Evolutionary conservation across 2,113 vertebrate genomes (phyloP), one percentile per base, ranked within the genome.

Genomic region (Neoarius graeffei): DNA sequence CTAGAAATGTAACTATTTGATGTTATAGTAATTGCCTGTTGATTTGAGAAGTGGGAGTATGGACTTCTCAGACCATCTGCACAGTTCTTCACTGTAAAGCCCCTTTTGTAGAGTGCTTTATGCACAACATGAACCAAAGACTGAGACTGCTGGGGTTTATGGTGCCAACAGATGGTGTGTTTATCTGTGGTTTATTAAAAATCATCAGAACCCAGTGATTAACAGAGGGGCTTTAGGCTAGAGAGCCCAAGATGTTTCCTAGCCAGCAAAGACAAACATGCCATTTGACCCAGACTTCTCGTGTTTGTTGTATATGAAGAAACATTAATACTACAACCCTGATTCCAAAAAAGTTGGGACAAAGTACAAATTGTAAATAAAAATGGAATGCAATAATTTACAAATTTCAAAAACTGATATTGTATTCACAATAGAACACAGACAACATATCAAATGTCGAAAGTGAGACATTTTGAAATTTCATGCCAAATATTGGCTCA

Each of bases 161-260:
- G 73, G 85, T 79, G 56, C 9, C 52, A 69, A 77, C 88, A 90
- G 89, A 89, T 90, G 88, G 81, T 67, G 27, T 69, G 80, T 84
- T 85, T 64, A 73, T 48, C 59, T 76, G 57, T 69, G 25, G 71
- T 79, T 84, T 69, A 86, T 88, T 84, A 80, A 85, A 84, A 88
- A 76, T n/a, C 64, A 59, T 69, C 71, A 80, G 83, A 81, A 81
- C 71, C 7, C 71, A 81, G 56, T 60, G 67, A 50, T 56, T 85
- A 77, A 56, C 14, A 42, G 67, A 2, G 25, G 59, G 62, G 73
- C 17, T 88, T 88, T 48, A 77, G 35, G 54, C 77, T 85, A 11
- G 7, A 77, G 83, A 90, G 88, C 86, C 87, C 84, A 85, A 89
- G 19, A n/a, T 84, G 67, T 25, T 17, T 67, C 76, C 82, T 48